These are phyloP conservation scores for Pogonomyrmex californicus DNA, from an alignment of 1,140 invertebrate species.

Conservation along the genomic window DNA sequence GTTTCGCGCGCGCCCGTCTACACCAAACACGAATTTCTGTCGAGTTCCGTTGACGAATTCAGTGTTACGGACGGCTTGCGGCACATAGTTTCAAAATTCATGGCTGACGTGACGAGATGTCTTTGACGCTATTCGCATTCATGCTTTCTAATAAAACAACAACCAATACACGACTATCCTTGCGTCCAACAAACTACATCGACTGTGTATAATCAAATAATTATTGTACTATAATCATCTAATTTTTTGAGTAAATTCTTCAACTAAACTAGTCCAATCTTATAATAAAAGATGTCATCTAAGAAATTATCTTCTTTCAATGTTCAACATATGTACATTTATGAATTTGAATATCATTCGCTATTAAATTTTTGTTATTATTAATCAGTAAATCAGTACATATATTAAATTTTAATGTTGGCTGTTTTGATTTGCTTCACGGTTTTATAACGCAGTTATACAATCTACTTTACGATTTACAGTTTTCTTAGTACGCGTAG, in stretches of 20 bases:
- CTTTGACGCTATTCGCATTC: slow-evolving; percentile 41
- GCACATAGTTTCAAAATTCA: slow-evolving; percentile 73
- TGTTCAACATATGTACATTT: not conserved
- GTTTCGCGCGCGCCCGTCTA: slow-evolving; percentile 70
- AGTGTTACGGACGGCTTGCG: slow-evolving; percentile 59
- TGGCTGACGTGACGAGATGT: slow-evolving; percentile 64
- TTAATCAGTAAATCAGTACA: not conserved
- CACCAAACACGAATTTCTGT: slow-evolving; percentile 75
- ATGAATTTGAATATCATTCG: not conserved
- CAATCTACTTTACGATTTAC: not conserved
- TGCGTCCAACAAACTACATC: not conserved
- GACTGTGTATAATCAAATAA: not conserved
- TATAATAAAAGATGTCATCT: not conserved
- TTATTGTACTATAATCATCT: not conserved
- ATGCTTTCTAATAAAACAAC: slow-evolving; percentile 15
- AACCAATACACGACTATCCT: not conserved
- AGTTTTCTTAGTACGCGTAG: not conserved
- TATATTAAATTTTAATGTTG: not conserved
- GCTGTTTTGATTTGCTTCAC: not conserved
- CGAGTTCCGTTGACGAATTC: slow-evolving; percentile 73
- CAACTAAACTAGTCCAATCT: not conserved
- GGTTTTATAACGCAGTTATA: not conserved
- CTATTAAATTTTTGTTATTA: not conserved
- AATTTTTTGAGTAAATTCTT: no score
- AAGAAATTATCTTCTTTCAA: not conserved